These are phyloP conservation scores for Gorilla gorilla DNA, from an alignment of 2,113 vertebrate species.

Conservation along the genomic window DNA sequence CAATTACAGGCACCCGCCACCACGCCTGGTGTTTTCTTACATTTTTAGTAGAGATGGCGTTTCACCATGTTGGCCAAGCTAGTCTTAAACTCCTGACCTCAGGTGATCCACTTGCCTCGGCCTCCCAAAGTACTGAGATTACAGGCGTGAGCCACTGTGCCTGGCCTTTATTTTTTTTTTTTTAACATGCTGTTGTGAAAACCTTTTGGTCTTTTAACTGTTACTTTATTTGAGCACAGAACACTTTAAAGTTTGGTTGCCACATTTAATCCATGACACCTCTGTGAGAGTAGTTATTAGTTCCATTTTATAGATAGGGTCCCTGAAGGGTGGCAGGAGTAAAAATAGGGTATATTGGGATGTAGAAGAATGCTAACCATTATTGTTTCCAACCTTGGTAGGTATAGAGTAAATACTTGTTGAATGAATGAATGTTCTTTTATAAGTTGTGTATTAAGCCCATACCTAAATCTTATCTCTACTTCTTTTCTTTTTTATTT, in stretches of 20 bases:
- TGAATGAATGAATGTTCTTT: constrained; percentile 32
- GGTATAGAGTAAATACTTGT: constrained; percentile 44
- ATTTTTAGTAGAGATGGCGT: too few relatives aligned
- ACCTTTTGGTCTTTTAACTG: constrained; percentile 27
- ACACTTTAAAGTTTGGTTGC: constrained; percentile 39
- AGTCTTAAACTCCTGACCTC: too few relatives aligned
- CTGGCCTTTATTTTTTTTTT: neutral
- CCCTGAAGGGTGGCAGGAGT: neutral
- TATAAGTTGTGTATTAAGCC: constrained; percentile 33
- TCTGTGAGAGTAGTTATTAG: constrained; percentile 42
- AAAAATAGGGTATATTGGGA: constrained; percentile 1
- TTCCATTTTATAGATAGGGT: constrained; percentile 6
- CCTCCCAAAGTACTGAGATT: too few relatives aligned
- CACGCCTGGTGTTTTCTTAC: too few relatives aligned
- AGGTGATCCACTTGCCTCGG: too few relatives aligned
- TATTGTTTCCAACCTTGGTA: constrained; percentile 42
- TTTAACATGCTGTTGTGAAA: constrained; percentile 31
- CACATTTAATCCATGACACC: constrained; percentile 31
- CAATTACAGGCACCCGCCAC: too few relatives aligned
- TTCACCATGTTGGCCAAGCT: too few relatives aligned
- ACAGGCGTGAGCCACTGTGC: too few relatives aligned
- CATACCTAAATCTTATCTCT: neutral
- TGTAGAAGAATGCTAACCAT: constrained; percentile 24
- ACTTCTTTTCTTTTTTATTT: too few relatives aligned
- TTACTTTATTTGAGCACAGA: constrained; percentile 60